Evolutionary conservation across 2,797 vertebrate species (phyloP).

Genomic region (Carcharodon carcharias): DNA sequence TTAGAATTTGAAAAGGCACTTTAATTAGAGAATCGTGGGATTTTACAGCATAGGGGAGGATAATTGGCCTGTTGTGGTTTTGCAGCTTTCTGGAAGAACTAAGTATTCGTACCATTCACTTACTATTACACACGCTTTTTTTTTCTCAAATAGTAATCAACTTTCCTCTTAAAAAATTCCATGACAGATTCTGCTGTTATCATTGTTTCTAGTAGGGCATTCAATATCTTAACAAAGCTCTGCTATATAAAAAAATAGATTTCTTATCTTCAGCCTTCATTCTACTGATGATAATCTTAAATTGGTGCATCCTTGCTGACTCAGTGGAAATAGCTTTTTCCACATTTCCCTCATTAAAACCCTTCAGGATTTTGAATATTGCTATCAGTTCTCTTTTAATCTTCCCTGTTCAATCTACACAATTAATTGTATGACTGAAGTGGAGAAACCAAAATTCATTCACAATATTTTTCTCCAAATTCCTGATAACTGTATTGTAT

Average conservation of each 20-base stretch:
- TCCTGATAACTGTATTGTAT: not conserved
- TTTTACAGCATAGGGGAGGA: not conserved
- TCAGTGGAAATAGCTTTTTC: not conserved
- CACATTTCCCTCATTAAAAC: not conserved
- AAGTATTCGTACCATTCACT: not conserved
- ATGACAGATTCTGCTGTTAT: not conserved
- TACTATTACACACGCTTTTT: not conserved
- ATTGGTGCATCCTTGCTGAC: not conserved
- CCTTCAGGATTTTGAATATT: not conserved
- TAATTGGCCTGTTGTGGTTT: not conserved
- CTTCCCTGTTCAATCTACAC: not conserved
- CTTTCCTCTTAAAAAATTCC: not conserved
- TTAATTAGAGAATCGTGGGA: not conserved
- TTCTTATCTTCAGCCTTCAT: not conserved
- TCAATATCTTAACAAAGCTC: not conserved
- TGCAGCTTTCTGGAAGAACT: not conserved
- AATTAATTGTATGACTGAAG: not conserved
- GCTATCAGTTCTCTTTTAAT: not conserved
- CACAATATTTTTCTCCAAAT: too few relatives aligned
- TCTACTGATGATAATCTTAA: not conserved
- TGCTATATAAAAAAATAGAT: not conserved
- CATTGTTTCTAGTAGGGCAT: not conserved
- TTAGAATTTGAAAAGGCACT: not conserved
- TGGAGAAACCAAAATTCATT: not conserved
- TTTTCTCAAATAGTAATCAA: not conserved